phyloP scores from a whole-genome alignment of 2,113 vertebrate species.

The Misgurnus mizolepis region DNA sequence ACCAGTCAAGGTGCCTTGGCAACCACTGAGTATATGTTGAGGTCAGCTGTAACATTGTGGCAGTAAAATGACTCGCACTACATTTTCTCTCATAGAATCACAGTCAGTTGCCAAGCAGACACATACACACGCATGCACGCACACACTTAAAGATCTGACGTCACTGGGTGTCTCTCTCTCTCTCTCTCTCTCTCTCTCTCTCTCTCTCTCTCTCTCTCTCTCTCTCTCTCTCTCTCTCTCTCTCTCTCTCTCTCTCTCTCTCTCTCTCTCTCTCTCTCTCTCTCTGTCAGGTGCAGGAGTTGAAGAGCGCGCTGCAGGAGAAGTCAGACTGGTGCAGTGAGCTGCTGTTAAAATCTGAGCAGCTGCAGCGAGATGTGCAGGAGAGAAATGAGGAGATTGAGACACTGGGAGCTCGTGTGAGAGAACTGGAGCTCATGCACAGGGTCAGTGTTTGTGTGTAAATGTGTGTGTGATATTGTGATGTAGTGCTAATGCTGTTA shows the following conservation, averaged over 20 bases:
- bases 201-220: not conserved
- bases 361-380: constrained; percentile 87
- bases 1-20: too few species aligned
- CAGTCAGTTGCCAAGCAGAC: constrained; percentile 22
- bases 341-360: constrained; percentile 88
- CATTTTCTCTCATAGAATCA: not conserved
- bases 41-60: too few species aligned
- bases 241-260: not conserved
- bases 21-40: too few species aligned
- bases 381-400: constrained; percentile 94
- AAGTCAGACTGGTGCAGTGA: constrained; percentile 96
- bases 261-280: not conserved
- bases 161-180: too few species aligned
- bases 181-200: not conserved
- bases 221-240: not conserved
- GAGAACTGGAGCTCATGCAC: constrained; percentile 87
- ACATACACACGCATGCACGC: not conserved
- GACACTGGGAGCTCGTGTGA: constrained; percentile 86
- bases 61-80: too few species aligned
- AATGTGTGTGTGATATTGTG: not conserved
- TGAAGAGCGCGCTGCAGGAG: constrained; percentile 89
- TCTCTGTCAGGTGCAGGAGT: constrained; percentile 82
- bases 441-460: constrained; percentile 12
- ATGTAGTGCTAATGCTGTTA: constrained; percentile 1
- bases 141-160: not conserved